phyloP scores from a whole-genome alignment of 2,888 invertebrate species.

The Xiphydria camelus region DNA sequence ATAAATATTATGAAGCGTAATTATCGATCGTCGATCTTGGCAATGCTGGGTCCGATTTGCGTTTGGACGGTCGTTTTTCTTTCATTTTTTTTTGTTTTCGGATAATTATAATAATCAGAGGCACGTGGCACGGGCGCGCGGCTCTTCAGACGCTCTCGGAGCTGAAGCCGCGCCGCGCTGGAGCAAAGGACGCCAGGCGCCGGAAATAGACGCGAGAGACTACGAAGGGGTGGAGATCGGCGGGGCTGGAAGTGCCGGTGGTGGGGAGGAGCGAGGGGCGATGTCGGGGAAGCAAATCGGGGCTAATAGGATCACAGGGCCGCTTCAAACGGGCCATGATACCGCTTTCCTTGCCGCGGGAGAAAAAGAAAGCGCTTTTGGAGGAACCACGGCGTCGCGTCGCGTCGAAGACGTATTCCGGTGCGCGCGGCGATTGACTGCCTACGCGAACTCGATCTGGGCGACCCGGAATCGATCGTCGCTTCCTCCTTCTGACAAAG shows the following conservation, averaged over 20 bases:
- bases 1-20: no score
- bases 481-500: no score
- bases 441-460: no score
- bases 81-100: constrained; percentile 36
- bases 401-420: no score
- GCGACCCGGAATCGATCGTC: no score
- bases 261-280: constrained; percentile 14
- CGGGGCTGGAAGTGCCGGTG: constrained; percentile 9
- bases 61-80: no score
- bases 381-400: no score
- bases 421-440: no score
- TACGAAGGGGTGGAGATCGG: constrained; percentile 12
- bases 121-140: constrained; percentile 49
- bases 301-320: constrained; percentile 49
- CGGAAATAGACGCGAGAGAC: constrained; percentile 36
- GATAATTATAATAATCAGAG: constrained; percentile 55
- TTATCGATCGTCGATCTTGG: no score
- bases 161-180: constrained; percentile 24
- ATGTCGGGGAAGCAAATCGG: constrained; percentile 44
- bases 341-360: constrained; percentile 40
- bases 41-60: no score
- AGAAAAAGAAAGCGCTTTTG: no score
- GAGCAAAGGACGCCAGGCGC: constrained; percentile 14
- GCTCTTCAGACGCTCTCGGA: constrained; percentile 30
- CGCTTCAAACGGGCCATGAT: constrained; percentile 50